These are phyloP conservation scores for Megastigmus dorsalis DNA, from an alignment of 2,888 invertebrate genomes.

Conservation along the genomic window DNA sequence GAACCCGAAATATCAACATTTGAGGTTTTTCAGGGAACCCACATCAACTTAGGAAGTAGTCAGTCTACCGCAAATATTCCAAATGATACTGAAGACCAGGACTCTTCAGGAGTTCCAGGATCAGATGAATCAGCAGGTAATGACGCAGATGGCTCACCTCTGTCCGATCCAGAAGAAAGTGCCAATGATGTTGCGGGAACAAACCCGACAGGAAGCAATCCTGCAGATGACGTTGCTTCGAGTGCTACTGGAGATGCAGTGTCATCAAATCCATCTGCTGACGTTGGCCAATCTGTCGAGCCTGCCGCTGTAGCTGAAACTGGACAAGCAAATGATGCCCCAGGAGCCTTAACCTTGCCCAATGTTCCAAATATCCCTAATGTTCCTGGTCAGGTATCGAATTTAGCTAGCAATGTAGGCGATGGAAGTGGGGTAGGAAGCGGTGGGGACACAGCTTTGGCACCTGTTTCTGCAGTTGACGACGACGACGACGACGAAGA, in stretches of 20 bases:
- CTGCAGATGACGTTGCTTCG: constrained; percentile 47
- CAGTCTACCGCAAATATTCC: constrained; percentile 12
- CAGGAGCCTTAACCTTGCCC: constrained; percentile 25
- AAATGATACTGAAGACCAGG: constrained; percentile 1
- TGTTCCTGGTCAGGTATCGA: constrained; percentile 23
- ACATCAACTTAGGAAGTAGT: constrained; percentile 61
- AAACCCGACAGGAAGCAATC: neutral
- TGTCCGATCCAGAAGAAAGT: constrained; percentile 1
- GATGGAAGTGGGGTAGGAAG: constrained; percentile 1
- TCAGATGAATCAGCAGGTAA: constrained; percentile 9
- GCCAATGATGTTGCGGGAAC: constrained; percentile 9
- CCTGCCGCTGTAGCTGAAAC: constrained; percentile 25
- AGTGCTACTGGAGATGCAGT: constrained; percentile 20
- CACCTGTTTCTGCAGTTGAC: constrained; percentile 46
- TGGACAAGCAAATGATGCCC: constrained; percentile 53
- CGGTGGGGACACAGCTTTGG: constrained; percentile 44
- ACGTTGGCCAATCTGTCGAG: constrained; percentile 17
- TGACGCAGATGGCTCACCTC: constrained; percentile 9
- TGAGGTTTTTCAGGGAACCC: constrained; percentile 65
- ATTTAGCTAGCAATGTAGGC: constrained; percentile 4
- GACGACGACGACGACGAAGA: constrained; percentile 76
- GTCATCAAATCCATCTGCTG: constrained; percentile 10
- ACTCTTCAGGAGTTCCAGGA: neutral
- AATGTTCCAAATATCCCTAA: constrained; percentile 40
- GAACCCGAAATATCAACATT: constrained; percentile 55